phyloP scores from a whole-genome alignment of 2,797 vertebrate species.

The Bovichtus diacanthus region DNA sequence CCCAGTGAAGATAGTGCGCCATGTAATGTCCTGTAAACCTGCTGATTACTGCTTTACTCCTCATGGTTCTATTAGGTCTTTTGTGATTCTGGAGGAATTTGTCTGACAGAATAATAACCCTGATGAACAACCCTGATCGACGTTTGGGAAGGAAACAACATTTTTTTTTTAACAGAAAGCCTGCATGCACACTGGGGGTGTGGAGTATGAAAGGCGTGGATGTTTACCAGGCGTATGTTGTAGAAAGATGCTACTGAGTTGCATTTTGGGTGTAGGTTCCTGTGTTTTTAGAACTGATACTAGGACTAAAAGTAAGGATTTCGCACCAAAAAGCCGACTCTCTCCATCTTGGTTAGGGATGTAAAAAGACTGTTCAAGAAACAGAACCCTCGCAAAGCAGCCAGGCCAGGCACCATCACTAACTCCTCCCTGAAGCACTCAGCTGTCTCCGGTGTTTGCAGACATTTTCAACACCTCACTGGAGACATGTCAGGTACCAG shows the following conservation, averaged over 20 bases:
- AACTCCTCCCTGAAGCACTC: not conserved
- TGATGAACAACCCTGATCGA: too few relatives aligned
- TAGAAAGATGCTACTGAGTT: too few relatives aligned
- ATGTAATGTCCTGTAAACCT: not conserved
- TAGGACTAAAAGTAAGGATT: not conserved
- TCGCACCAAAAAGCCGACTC: not conserved
- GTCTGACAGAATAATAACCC: not conserved
- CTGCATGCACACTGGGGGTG: not conserved
- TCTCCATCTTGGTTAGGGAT: not conserved
- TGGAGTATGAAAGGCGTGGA: not conserved
- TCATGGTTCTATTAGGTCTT: not conserved
- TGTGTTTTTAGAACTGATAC: too few relatives aligned
- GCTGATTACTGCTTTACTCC: not conserved
- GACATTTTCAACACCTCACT: too few relatives aligned
- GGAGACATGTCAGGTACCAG: too few relatives aligned
- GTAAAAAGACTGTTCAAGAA: not conserved
- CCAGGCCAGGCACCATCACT: too few relatives aligned
- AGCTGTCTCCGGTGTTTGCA: too few relatives aligned
- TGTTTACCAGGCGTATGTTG: too few relatives aligned
- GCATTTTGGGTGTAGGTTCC: too few relatives aligned
- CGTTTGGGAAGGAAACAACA: too few relatives aligned
- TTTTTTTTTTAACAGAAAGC: not conserved
- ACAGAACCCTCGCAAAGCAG: not conserved
- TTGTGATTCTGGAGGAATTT: not conserved
- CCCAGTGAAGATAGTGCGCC: not conserved